Evolutionary conservation across 2,888 invertebrate species (phyloP).

Genomic region (Philaethria dido): DNA sequence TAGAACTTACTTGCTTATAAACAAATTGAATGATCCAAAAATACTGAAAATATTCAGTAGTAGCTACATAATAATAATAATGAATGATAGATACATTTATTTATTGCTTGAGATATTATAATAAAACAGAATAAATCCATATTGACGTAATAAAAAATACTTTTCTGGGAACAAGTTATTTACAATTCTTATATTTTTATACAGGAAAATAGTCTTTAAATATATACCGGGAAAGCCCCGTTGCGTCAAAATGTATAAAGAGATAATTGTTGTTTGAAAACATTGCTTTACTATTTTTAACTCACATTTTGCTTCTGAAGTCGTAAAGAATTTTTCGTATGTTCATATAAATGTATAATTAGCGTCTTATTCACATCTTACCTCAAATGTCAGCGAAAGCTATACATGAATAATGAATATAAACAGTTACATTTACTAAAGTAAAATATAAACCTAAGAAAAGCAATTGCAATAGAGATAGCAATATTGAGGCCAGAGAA

Average conservation of each 20-base stretch:
- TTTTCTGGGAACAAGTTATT: slow-evolving; percentile 15
- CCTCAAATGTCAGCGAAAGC: slow-evolving; percentile 37
- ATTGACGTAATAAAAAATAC: slow-evolving; percentile 14
- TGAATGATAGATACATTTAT: not conserved
- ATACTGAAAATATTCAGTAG: no score
- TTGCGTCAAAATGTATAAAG: not conserved
- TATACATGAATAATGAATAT: slow-evolving; percentile 21
- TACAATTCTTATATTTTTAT: not conserved
- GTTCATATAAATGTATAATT: slow-evolving; percentile 17
- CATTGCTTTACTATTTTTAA: not conserved
- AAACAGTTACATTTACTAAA: slow-evolving; percentile 25
- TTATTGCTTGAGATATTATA: not conserved
- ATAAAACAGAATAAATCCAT: no score
- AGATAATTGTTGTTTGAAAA: not conserved
- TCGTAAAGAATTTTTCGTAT: slow-evolving; percentile 6
- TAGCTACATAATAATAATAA: no score
- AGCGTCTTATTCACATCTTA: slow-evolving; percentile 31
- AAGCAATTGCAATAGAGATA: slow-evolving; percentile 18
- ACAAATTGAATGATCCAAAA: no score
- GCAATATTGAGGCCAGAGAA: not conserved
- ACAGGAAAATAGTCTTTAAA: slow-evolving; percentile 20
- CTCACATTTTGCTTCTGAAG: slow-evolving; percentile 3
- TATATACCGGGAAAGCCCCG: slow-evolving; percentile 6
- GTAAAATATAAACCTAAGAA: slow-evolving; percentile 9
- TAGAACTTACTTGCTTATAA: no score